phyloP scores from a whole-genome alignment of 2,113 vertebrate genomes.

The Phasianus colchicus region DNA sequence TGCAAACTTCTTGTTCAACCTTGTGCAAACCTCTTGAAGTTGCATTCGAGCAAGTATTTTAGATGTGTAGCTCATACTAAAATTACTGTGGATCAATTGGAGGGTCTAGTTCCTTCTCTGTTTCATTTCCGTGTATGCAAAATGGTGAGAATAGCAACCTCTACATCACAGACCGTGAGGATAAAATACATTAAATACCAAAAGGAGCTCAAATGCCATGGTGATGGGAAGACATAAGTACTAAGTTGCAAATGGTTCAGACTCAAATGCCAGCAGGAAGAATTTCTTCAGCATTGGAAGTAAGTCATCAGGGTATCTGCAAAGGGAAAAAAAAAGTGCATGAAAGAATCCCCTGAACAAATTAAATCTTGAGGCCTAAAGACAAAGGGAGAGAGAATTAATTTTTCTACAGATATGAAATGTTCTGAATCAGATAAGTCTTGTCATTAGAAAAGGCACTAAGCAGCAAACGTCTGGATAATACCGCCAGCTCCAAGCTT shows the following conservation, averaged over 20 bases:
- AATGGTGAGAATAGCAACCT: neutral
- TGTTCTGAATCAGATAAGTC: conserved; percentile 63
- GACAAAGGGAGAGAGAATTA: conserved; percentile 73
- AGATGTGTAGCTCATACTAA: neutral
- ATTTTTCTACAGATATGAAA: conserved; percentile 66
- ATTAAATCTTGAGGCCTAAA: conserved; percentile 73
- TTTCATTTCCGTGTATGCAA: neutral
- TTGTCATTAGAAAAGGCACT: conserved; percentile 73
- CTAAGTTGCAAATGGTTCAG: conserved; percentile 11
- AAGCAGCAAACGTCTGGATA: conserved; percentile 74
- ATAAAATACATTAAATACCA: neutral
- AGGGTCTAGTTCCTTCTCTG: neutral
- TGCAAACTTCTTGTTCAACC: neutral
- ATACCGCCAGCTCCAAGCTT: conserved; percentile 60
- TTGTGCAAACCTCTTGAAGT: neutral
- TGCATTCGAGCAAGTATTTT: neutral
- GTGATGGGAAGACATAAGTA: neutral
- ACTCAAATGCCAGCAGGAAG: conserved; percentile 30
- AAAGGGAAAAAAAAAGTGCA: conserved; percentile 19
- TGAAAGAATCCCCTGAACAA: conserved; percentile 68
- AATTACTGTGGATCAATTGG: neutral
- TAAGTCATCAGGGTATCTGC: conserved; percentile 63
- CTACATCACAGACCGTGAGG: neutral
- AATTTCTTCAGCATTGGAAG: conserved; percentile 61
- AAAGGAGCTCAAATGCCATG: neutral